Conservation (phyloP, 2,113 vertebrate species). For the Odontesthes bonariensis region DNA sequence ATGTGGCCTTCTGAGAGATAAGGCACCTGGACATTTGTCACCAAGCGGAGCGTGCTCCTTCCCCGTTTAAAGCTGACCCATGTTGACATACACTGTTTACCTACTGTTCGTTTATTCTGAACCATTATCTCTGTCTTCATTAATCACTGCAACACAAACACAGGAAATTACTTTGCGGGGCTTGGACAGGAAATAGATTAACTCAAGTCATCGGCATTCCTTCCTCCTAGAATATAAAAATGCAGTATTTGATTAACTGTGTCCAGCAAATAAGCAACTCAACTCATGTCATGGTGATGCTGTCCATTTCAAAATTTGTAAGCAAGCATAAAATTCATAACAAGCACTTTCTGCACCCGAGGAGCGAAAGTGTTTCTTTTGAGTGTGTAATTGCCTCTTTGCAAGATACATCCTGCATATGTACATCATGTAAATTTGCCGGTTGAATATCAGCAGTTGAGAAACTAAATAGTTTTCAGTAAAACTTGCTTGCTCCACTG, state of each 20-base stretch:
- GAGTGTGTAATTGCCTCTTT: constrained; percentile 50
- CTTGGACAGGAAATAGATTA: constrained; percentile 15
- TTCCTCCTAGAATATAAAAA: constrained; percentile 44
- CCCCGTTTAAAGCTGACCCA: constrained; percentile 70
- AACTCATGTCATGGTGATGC: constrained; percentile 19
- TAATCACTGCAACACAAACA: constrained; percentile 64
- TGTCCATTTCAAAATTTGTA: constrained; percentile 49
- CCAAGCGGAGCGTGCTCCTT: constrained; percentile 64
- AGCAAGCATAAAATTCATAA: constrained; percentile 26
- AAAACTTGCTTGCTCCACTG: constrained; percentile 45
- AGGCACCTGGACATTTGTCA: constrained; percentile 73
- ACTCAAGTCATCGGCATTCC: constrained; percentile 26
- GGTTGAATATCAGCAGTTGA: constrained; percentile 48
- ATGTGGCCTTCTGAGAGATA: constrained; percentile 70
- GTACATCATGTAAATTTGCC: constrained; percentile 63
- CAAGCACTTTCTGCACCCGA: constrained; percentile 29
- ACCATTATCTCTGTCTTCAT: constrained; percentile 69
- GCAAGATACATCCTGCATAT: constrained; percentile 55
- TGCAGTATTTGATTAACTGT: constrained; percentile 32
- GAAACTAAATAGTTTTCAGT: constrained; percentile 69
- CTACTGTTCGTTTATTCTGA: constrained; percentile 70
- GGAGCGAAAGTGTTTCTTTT: constrained; percentile 44
- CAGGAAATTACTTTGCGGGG: constrained; percentile 51
- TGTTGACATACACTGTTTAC: constrained; percentile 73
- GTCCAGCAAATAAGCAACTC: constrained; percentile 35